phyloP scores from a whole-genome alignment of 2,797 vertebrate genomes.

The Bucorvus abyssinicus region DNA sequence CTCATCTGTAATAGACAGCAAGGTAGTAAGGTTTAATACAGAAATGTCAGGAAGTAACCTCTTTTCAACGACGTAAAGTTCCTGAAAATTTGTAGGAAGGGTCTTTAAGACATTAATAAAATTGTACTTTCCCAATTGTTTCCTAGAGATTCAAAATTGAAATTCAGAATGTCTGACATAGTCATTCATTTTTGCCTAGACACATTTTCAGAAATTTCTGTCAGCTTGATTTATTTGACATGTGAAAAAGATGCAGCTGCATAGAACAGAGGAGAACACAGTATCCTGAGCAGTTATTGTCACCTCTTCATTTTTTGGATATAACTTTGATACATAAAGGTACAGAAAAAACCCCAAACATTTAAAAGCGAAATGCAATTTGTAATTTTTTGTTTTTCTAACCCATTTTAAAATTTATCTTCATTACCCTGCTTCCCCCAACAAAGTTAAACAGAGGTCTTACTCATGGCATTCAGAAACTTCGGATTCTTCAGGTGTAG shows the following conservation, averaged over 20 bases:
- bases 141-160: background rate
- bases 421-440: background rate
- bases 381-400: background rate
- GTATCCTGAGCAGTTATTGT: background rate
- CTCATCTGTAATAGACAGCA: background rate
- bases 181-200: background rate
- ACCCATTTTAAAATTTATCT: background rate
- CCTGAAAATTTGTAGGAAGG: background rate
- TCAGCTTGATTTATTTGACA: background rate
- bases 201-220: background rate
- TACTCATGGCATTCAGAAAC: slow-evolving; percentile 89
- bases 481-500: slow-evolving; percentile 84
- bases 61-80: background rate
- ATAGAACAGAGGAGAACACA: background rate
- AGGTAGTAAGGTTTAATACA: background rate
- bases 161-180: background rate
- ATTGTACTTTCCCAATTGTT: background rate
- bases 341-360: rapidly evolving
- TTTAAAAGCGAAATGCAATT: background rate
- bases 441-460: slow-evolving; percentile 40
- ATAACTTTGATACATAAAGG: background rate
- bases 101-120: background rate
- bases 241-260: background rate
- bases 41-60: background rate
- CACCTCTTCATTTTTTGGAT: background rate